Conservation (phyloP, 2,888 invertebrate species). For the Glaucopsyche alexis region DNA sequence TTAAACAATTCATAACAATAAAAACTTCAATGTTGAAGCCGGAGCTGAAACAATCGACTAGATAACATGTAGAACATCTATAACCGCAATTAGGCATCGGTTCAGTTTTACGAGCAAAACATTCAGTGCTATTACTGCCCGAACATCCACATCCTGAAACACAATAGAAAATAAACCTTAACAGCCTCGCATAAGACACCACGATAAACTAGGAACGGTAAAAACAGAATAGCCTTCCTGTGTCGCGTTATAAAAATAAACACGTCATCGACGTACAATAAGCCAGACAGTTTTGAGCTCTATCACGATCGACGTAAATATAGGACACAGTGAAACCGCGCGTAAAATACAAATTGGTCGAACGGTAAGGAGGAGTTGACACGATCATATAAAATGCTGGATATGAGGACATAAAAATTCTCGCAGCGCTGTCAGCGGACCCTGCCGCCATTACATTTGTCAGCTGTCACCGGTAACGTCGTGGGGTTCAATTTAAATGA, state of each 20-base stretch:
- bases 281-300: constrained; percentile 35
- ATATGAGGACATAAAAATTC: constrained; percentile 79
- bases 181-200: constrained; percentile 32
- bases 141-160: constrained; percentile 15
- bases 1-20: constrained; percentile 73
- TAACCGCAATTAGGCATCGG: constrained; percentile 62
- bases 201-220: constrained; percentile 42
- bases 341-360: constrained; percentile 44
- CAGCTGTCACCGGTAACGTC: constrained; percentile 74
- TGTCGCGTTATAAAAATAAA: constrained; percentile 43
- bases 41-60: constrained; percentile 61
- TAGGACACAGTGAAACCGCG: neutral
- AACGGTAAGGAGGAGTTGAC: constrained; percentile 64
- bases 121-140: constrained; percentile 49
- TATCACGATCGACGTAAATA: constrained; percentile 34
- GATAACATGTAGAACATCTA: constrained; percentile 71
- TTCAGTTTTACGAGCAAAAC: constrained; percentile 70
- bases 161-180: constrained; percentile 38
- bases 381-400: constrained; percentile 72
- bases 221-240: constrained; percentile 51
- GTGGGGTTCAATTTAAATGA: constrained; percentile 75
- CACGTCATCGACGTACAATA: constrained; percentile 33
- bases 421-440: constrained; percentile 67
- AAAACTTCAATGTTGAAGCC: constrained; percentile 63
- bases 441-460: constrained; percentile 77